A percentile compares a stretch with the other conserved stretches of the same genome.
phyloP scores from a whole-genome alignment of 2,113 vertebrate species.

The Andinoacara biseriatus region DNA sequence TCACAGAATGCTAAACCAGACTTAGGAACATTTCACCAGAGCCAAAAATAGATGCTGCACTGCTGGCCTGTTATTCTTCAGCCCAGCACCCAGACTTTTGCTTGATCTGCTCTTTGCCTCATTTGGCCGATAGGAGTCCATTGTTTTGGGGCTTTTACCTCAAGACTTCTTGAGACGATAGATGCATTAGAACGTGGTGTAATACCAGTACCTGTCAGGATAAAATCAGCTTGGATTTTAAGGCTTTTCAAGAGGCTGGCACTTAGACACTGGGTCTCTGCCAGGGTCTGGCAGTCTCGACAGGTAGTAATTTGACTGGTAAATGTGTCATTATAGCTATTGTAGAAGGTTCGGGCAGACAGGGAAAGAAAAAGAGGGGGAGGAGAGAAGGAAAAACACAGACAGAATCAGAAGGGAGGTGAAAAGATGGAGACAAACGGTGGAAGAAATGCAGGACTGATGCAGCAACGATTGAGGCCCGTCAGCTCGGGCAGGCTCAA shows the following conservation, averaged over 20 bases:
- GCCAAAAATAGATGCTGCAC: constrained; percentile 50
- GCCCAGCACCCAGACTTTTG: constrained; percentile 19
- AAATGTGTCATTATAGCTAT: constrained; percentile 77
- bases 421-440: constrained; percentile 24
- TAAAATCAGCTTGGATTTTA: constrained; percentile 64
- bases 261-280: constrained; percentile 54
- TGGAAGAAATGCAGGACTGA: constrained; percentile 24
- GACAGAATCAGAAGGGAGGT: neutral
- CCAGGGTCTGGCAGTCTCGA: constrained; percentile 65
- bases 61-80: constrained; percentile 21
- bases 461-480: neutral
- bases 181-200: constrained; percentile 39
- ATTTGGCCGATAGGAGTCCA: constrained; percentile 22
- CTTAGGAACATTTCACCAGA: constrained; percentile 44
- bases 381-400: neutral
- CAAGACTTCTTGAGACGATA: constrained; percentile 37
- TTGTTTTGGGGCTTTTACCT: constrained; percentile 59
- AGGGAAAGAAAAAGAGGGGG: constrained; percentile 28
- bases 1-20: constrained; percentile 31
- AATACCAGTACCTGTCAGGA: constrained; percentile 60
- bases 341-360: constrained; percentile 59
- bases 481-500: constrained; percentile 17
- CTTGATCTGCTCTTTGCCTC: constrained; percentile 28
- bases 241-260: constrained; percentile 62
- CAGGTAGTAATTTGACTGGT: constrained; percentile 77